phyloP scores from a whole-genome alignment of 92 coral and sea anemone genomes.

The Epizoanthus illoricatus region DNA sequence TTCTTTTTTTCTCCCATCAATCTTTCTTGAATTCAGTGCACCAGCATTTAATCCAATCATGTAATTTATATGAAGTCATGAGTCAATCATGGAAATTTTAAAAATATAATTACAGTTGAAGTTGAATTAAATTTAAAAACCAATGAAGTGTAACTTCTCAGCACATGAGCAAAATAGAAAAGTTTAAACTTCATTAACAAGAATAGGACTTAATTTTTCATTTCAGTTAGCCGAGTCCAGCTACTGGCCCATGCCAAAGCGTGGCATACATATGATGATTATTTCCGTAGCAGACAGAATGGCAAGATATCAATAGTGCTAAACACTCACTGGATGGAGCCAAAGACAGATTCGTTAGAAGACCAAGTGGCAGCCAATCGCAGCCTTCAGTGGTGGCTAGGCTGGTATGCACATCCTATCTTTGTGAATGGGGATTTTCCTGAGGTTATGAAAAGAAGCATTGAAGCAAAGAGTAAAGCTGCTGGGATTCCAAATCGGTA shows the following conservation, averaged over 20 bases:
- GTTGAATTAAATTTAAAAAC: too few relatives aligned
- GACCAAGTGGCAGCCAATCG: slow-evolving; percentile 39
- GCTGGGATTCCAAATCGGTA: slow-evolving; percentile 45
- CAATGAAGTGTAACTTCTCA: too few relatives aligned
- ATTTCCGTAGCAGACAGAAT: slow-evolving; percentile 30
- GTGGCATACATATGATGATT: slow-evolving; percentile 43
- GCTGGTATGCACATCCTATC: slow-evolving; percentile 50
- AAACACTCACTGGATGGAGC: slow-evolving; percentile 43
- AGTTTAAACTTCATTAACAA: too few relatives aligned
- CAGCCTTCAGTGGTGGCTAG: slow-evolving; percentile 45
- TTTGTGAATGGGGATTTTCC: slow-evolving; percentile 51
- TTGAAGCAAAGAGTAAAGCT: slow-evolving; percentile 27
- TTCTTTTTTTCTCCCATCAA: too few relatives aligned
- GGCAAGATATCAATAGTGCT: slow-evolving; percentile 46
- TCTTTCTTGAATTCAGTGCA: too few relatives aligned
- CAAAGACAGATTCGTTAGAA: slow-evolving; percentile 21
- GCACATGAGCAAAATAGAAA: too few relatives aligned
- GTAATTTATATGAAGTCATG: too few relatives aligned
- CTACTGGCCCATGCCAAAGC: slow-evolving; percentile 52
- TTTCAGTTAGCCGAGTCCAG: slow-evolving; percentile 24
- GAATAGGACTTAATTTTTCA: background rate
- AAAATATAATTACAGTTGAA: too few relatives aligned
- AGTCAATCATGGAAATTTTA: too few relatives aligned
- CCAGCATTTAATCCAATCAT: too few relatives aligned
- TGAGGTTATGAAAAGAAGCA: slow-evolving; percentile 35